Evolutionary conservation across 1,140 invertebrate genomes (phyloP).

Genomic region (Planococcus citri): DNA sequence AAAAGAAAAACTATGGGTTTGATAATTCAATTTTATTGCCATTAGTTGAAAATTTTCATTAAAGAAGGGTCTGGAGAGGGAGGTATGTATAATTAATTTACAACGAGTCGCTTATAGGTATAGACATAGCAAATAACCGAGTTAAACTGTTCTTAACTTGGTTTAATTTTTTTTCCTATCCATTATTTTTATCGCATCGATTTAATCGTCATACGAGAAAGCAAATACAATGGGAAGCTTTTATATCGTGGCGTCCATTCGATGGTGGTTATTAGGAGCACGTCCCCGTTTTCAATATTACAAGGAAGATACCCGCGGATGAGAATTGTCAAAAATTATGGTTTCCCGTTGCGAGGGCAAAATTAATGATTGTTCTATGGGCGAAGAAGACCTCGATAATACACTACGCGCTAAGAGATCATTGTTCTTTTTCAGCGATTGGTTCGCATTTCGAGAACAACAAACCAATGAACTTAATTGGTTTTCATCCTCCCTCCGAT

Average conservation of each 20-base stretch:
- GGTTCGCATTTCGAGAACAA: conserved; percentile 2
- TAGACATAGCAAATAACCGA: no score
- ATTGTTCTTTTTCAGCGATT: conserved; percentile 13
- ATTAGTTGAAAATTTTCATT: no score
- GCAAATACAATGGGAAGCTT: conserved; percentile 10
- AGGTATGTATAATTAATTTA: no score
- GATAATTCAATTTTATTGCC: no score
- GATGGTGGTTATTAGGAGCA: conserved; percentile 15
- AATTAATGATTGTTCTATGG: conserved; percentile 12
- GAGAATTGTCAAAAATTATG: conserved; percentile 17
- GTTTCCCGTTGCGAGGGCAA: conserved; percentile 12
- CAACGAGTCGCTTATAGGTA: no score
- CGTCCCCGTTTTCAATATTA: conserved; percentile 9
- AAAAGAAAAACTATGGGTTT: no score
- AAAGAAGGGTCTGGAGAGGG: no score
- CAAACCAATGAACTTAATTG: conserved; percentile 14
- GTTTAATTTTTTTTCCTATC: not conserved
- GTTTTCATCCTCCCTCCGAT: not conserved
- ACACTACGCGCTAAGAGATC: not conserved
- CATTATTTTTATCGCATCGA: not conserved
- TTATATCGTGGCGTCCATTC: not conserved
- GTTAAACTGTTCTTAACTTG: no score
- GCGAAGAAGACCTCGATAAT: conserved; percentile 15
- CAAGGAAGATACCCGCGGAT: not conserved
- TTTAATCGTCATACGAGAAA: conserved; percentile 11